Conservation (phyloP, 2,888 invertebrate genomes). For the Epirrhoe alternata region DNA sequence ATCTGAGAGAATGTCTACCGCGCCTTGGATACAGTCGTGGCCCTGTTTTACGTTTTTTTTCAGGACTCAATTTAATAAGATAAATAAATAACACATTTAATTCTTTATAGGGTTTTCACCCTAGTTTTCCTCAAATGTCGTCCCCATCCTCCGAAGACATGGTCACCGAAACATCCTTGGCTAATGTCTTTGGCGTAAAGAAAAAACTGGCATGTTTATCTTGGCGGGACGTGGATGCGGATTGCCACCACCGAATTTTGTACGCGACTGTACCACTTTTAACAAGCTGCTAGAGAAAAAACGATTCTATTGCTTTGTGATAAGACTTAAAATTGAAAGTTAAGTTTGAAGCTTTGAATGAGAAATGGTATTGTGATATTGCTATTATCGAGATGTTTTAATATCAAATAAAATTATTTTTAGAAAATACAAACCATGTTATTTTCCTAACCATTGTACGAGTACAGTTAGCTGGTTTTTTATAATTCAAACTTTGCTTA, state of each 20-base stretch:
- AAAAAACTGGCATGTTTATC: conserved; percentile 84
- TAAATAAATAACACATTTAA: too few species aligned
- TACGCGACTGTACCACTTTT: conserved; percentile 2
- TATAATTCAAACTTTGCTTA: too few species aligned
- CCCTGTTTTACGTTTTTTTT: too few species aligned
- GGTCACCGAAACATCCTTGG: conserved; percentile 76
- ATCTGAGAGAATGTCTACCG: too few species aligned
- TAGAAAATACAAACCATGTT: too few species aligned
- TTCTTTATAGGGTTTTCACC: not conserved
- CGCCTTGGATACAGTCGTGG: too few species aligned
- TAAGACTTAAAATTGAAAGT: not conserved
- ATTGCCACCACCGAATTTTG: conserved; percentile 65
- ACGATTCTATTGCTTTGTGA: not conserved
- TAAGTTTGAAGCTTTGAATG: not conserved
- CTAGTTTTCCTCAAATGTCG: conserved; percentile 39
- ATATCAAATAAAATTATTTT: too few species aligned
- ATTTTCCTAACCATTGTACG: too few species aligned
- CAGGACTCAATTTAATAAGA: too few species aligned
- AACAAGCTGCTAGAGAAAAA: conserved; percentile 5
- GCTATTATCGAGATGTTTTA: too few species aligned
- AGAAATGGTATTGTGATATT: not conserved
- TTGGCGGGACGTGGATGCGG: conserved; percentile 75
- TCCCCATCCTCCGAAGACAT: conserved; percentile 34
- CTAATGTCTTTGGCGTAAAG: conserved; percentile 82
- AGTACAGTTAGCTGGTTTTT: too few species aligned